A percentile compares a stretch with the other conserved stretches of the same genome.
phyloP scores from a whole-genome alignment of 2,113 vertebrate species.

The Larimichthys polyactis region DNA sequence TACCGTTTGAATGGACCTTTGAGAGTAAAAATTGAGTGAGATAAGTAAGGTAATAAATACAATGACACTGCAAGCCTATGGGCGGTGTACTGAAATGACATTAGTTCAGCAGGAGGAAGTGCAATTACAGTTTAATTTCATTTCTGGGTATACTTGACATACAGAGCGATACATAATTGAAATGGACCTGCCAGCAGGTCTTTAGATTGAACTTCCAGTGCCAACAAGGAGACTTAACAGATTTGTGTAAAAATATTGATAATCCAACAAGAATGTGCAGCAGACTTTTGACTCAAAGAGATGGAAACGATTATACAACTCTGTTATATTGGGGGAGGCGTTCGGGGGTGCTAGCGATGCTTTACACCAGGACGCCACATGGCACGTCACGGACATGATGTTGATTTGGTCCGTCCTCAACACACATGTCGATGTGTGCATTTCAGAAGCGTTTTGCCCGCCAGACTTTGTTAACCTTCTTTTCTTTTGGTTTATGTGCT shows the following conservation, averaged over 20 bases:
- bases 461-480: too few relatives aligned
- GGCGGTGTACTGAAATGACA: slow-evolving; percentile 47
- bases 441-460: too few relatives aligned
- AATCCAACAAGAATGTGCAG: slow-evolving; percentile 10
- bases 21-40: slow-evolving; percentile 47
- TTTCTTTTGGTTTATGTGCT: too few relatives aligned
- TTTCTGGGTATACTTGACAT: slow-evolving; percentile 53
- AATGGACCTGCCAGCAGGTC: slow-evolving; percentile 43
- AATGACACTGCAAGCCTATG: slow-evolving; percentile 57
- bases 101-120: slow-evolving; percentile 51
- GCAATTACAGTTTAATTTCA: slow-evolving; percentile 45
- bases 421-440: too few relatives aligned
- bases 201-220: slow-evolving; percentile 29
- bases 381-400: too few relatives aligned
- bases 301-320: neutral
- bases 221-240: slow-evolving; percentile 26
- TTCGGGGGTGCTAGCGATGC: neutral
- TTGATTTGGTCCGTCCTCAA: too few relatives aligned
- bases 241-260: slow-evolving; percentile 22
- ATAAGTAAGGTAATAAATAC: slow-evolving; percentile 66
- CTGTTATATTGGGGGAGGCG: neutral
- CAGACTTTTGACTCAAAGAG: neutral
- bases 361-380: neutral
- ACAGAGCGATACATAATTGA: slow-evolving; percentile 50
- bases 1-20: slow-evolving; percentile 40